Evolutionary conservation across 2,113 vertebrate species (phyloP).

Genomic region (Salvelinus fontinalis): DNA sequence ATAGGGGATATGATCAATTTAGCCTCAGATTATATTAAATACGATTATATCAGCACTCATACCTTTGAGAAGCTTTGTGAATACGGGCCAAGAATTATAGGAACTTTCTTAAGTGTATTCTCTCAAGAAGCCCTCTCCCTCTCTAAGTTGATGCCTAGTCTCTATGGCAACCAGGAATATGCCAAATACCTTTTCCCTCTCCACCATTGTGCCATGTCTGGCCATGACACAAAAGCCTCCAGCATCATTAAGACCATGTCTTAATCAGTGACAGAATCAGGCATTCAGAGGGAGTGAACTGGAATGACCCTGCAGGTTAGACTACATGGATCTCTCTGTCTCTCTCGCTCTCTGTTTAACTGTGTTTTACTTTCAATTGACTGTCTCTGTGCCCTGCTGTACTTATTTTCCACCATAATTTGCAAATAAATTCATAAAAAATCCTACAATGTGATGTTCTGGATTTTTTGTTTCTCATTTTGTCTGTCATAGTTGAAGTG

Average conservation of each 20-base stretch:
- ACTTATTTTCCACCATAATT: too few species aligned
- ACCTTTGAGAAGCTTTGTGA: too few species aligned
- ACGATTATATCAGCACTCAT: too few species aligned
- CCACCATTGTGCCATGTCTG: not conserved
- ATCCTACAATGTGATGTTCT: too few species aligned
- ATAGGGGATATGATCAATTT: too few species aligned
- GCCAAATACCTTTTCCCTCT: not conserved
- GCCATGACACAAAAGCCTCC: not conserved
- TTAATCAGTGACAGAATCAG: conserved; percentile 8
- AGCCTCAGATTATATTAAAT: too few species aligned
- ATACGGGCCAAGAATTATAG: too few species aligned
- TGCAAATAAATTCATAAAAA: too few species aligned
- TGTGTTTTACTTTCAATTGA: not conserved
- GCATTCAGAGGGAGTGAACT: conserved; percentile 28
- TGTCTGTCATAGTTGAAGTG: too few species aligned
- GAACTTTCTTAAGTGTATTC: too few species aligned
- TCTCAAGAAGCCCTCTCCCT: too few species aligned
- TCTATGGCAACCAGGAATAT: not conserved
- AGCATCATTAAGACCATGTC: not conserved
- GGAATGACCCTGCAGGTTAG: conserved; percentile 9
- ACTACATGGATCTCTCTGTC: not conserved
- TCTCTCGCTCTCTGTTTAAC: not conserved
- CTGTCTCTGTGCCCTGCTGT: not conserved
- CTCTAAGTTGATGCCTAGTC: not conserved
- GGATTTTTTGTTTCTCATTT: too few species aligned